Evolutionary conservation across 2,888 invertebrate species (phyloP), one percentile per base, ranked within the genome.

Genomic region (Malacosoma neustria): DNA sequence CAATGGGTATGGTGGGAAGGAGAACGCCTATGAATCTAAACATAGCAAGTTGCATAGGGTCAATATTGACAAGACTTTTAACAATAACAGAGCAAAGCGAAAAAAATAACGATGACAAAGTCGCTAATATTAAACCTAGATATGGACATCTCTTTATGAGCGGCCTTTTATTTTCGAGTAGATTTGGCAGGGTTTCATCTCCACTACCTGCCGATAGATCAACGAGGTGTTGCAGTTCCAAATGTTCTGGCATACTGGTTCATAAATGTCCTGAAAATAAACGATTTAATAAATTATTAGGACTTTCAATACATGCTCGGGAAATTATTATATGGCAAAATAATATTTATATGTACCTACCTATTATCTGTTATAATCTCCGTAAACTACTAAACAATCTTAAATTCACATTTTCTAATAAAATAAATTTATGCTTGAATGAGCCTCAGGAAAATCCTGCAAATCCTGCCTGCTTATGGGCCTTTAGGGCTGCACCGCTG

Each of bases 11-110:
- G 6, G 96, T 92, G 11, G 96, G 95, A 42, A 96, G 70, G 1
- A 97, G 80, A 1, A 96, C 94, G 7, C 96, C 96, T 37, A 96
- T 88, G 61, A 96, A 96, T 38, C 96, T 89, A 62, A 94, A 95
- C 50, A 94, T 93, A 3, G 96, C 95, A 42, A 97, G 82, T 68
- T 96, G 94, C 90, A 95, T 93, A 4, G 96, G 96, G 71, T 95
- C 92, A 32, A 96, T 90, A 57, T 94, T 92, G 3, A 94, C 91
- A 56, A 96, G 87, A 62, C 93, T 92, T 74, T 96, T 96, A 2
- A 97, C 96, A 49, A 97, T 96, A 29, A 96, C 95, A 33, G 96
- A 95, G 72, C 95, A 95, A 39, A 96, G 80, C 2, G 96, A 96
- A 72, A 96, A 96, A 72, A 96, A 96, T 34, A 97, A 77, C 11